phyloP scores from a whole-genome alignment of 2,113 vertebrate genomes.

The Dendropsophus ebraccatus region DNA sequence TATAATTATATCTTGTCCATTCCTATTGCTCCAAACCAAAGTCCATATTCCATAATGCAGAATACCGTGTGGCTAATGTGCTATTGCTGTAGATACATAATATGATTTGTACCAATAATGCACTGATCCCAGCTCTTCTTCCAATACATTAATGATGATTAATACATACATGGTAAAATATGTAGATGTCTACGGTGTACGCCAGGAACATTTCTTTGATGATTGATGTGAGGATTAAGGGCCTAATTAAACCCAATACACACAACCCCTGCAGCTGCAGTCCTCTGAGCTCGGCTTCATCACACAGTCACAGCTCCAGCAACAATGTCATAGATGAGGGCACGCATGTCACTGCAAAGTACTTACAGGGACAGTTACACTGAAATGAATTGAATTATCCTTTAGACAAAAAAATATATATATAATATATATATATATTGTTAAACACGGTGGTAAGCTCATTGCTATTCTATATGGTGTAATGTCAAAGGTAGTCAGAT shows the following conservation, averaged over 20 bases:
- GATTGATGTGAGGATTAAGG: conserved; percentile 42
- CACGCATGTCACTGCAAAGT: conserved; percentile 27
- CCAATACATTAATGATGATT: not conserved
- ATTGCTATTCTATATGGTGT: not conserved
- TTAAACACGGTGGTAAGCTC: not conserved
- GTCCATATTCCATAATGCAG: not conserved
- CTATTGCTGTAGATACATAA: not conserved
- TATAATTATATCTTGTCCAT: not conserved
- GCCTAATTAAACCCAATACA: conserved; percentile 47
- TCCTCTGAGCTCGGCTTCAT: conserved; percentile 26
- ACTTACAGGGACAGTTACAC: conserved; percentile 23
- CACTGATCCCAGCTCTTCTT: not conserved
- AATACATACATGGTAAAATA: conserved; percentile 28
- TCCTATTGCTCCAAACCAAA: not conserved
- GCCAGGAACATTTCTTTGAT: not conserved
- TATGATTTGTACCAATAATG: not conserved
- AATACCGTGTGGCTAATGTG: not conserved
- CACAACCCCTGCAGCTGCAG: conserved; percentile 9
- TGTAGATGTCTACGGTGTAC: not conserved
- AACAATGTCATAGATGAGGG: conserved; percentile 30
- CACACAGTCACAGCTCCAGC: conserved; percentile 37
- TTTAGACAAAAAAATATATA: not conserved
- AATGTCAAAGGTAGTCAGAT: conserved; percentile 6
- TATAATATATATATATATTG: too few species aligned
- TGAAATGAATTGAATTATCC: conserved; percentile 26